Conservation (phyloP, 1,140 invertebrate species). For the Eupristina koningsbergeri region DNA sequence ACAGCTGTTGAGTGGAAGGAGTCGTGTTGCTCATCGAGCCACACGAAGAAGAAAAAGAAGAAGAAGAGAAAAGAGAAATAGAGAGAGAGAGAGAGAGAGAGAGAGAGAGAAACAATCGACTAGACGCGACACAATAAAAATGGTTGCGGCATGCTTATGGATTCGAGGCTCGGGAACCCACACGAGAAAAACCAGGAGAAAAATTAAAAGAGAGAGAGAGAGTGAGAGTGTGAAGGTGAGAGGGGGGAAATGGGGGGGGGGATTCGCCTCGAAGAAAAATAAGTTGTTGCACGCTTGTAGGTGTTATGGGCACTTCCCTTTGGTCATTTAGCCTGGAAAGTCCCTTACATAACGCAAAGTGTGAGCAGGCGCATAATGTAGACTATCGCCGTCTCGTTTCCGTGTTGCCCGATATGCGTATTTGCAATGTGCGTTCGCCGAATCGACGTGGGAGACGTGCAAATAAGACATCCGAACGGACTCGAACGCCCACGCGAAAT, state of each 20-base stretch:
- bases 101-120: background rate
- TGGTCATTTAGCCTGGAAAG: conserved; percentile 63
- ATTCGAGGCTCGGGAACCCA: background rate
- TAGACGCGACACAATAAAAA: conserved; percentile 29
- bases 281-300: conserved; percentile 35
- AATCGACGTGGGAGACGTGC: background rate
- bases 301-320: conserved; percentile 51
- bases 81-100: too few relatives aligned
- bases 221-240: background rate
- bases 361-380: conserved; percentile 45
- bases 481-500: conserved; percentile 18
- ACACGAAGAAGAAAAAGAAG: background rate
- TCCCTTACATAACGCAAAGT: conserved; percentile 65
- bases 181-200: background rate
- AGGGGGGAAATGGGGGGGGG: background rate
- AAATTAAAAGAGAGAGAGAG: background rate
- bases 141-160: background rate
- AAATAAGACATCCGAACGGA: conserved; percentile 41
- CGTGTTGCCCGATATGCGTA: conserved; percentile 58
- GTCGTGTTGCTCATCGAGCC: conserved; percentile 1
- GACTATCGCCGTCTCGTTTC: conserved; percentile 66
- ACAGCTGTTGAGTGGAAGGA: background rate
- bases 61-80: too few relatives aligned
- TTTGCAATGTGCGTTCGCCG: conserved; percentile 27
- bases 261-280: conserved; percentile 24